These are phyloP conservation scores for Buceros bicornis DNA, from an alignment of 2,797 vertebrate species.

Conservation along the genomic window DNA sequence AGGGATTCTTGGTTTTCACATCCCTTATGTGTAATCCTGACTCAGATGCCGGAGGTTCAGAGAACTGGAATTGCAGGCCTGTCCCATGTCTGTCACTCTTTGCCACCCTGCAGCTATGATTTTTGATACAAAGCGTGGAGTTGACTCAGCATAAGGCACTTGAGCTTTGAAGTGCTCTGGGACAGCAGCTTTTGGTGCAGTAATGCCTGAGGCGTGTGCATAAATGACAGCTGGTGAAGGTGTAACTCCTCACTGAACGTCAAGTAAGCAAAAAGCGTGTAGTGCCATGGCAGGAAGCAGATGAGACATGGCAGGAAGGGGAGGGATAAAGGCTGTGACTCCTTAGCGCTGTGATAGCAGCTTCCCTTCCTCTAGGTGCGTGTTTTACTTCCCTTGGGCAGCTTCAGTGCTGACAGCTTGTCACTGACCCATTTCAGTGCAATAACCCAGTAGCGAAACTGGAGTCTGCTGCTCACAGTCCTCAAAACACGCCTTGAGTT, in stretches of 20 bases:
- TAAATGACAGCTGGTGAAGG: neutral
- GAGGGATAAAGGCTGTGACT: neutral
- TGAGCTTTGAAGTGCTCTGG: neutral
- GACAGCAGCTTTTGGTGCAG: neutral
- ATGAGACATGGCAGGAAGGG: rapidly evolving
- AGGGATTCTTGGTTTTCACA: neutral
- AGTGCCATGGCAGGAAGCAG: no score
- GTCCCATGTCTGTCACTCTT: neutral
- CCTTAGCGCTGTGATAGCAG: neutral
- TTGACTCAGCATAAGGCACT: neutral
- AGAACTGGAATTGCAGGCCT: slow-evolving; percentile 12
- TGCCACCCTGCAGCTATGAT: neutral
- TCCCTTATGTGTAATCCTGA: neutral
- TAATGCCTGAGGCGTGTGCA: rapidly evolving
- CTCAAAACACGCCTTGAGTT: neutral
- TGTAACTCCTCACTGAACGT: no score
- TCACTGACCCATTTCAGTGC: neutral
- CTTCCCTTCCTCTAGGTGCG: neutral
- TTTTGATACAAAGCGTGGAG: neutral
- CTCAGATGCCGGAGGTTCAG: neutral
- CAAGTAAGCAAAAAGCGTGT: neutral
- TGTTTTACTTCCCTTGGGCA: neutral
- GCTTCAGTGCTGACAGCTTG: neutral
- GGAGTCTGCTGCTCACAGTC: neutral
- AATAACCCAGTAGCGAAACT: neutral